These are phyloP conservation scores for Hyppa rectilinea DNA, from an alignment of 2,888 invertebrate species.

Conservation along the genomic window DNA sequence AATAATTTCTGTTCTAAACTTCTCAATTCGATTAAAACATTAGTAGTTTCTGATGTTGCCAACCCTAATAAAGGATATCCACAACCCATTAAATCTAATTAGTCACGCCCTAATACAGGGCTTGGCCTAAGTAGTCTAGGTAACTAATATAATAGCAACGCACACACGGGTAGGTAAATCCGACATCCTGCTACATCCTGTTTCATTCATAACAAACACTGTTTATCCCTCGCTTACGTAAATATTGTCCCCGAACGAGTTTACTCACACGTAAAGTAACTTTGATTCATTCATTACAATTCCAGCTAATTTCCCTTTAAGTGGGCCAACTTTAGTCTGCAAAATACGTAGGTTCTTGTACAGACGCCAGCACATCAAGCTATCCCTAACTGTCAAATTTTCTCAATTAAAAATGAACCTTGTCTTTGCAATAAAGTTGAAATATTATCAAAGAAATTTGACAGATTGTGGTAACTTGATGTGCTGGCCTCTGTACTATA, in stretches of 20 bases:
- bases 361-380: too few species aligned
- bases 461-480: too few species aligned
- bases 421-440: too few species aligned
- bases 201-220: constrained; percentile 8
- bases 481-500: too few species aligned
- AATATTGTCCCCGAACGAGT: constrained; percentile 28
- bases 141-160: too few species aligned
- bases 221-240: constrained; percentile 24
- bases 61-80: constrained; percentile 24
- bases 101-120: constrained; percentile 17
- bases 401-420: too few species aligned
- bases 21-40: background rate
- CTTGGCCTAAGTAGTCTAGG: constrained; percentile 1
- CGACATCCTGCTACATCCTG: constrained; percentile 33
- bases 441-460: too few species aligned
- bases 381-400: too few species aligned
- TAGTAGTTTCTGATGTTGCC: background rate
- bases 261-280: constrained; percentile 19
- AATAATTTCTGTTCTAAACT: background rate
- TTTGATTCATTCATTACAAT: constrained; percentile 17
- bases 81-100: constrained; percentile 26
- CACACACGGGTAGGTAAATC: constrained; percentile 15
- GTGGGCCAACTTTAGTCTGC: background rate
- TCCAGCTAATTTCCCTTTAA: constrained; percentile 13
- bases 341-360: too few species aligned